Evolutionary conservation across 1,140 invertebrate species (phyloP).

Genomic region (Saccostrea echinata): DNA sequence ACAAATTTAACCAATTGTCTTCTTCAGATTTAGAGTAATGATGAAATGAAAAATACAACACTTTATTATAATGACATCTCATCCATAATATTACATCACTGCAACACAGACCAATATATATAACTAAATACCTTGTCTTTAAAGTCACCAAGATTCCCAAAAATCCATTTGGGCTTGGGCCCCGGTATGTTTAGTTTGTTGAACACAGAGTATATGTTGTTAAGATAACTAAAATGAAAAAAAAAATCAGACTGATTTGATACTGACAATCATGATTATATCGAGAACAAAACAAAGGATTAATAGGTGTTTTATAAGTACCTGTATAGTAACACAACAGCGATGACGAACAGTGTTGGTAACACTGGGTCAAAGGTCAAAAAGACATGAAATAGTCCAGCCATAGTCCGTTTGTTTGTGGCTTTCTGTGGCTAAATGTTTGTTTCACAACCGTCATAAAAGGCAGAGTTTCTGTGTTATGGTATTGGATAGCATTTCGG

Average conservation of each 20-base stretch:
- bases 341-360: background rate
- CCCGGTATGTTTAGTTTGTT: constrained; percentile 47
- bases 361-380: background rate
- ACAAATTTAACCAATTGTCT: background rate
- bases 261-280: background rate
- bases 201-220: constrained; percentile 50
- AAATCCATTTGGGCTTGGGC: constrained; percentile 50
- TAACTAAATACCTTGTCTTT: constrained; percentile 52
- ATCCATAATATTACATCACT: background rate
- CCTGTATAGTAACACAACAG: background rate
- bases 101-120: background rate
- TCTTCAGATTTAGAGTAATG: background rate
- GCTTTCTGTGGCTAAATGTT: background rate
- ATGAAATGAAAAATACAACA: background rate
- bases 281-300: no score
- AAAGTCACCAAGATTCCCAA: constrained; percentile 60
- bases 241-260: background rate
- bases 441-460: background rate
- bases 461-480: background rate
- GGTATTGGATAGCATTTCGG: constrained; percentile 6
- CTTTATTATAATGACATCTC: background rate
- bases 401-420: background rate
- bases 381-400: background rate
- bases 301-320: background rate
- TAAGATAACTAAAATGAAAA: constrained; percentile 52